A percentile compares a stretch with the other conserved stretches of the same genome.
Conservation (phyloP, 2,113 vertebrate species). For the Ceratotherium simum region DNA sequence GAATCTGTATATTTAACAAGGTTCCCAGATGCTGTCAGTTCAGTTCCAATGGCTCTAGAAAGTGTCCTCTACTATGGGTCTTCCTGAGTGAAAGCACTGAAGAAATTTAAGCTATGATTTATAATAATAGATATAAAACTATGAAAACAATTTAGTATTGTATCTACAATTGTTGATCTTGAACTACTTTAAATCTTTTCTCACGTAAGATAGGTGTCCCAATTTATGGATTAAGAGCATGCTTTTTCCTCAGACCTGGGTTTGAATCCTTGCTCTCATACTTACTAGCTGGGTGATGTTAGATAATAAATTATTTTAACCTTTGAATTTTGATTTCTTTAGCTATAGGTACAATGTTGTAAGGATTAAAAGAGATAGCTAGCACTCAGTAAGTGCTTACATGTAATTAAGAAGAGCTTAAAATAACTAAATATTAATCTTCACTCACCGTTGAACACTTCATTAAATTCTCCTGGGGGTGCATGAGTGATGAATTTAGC, state of each 20-base stretch:
- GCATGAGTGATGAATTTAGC: conserved; percentile 96
- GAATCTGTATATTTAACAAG: conserved; percentile 42
- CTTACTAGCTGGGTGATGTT: neutral
- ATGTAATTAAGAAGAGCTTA: conserved; percentile 33
- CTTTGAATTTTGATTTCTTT: conserved; percentile 49
- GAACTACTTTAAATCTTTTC: conserved; percentile 33
- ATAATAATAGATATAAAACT: neutral
- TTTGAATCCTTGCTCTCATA: conserved; percentile 47
- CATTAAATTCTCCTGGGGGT: conserved; percentile 98
- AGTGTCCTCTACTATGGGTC: neutral
- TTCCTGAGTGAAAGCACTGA: conserved; percentile 41
- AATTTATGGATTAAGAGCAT: conserved; percentile 2
- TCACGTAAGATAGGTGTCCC: neutral
- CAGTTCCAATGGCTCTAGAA: neutral
- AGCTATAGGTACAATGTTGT: neutral
- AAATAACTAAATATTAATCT: conserved; percentile 24
- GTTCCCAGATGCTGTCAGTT: neutral
- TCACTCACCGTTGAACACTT: conserved; percentile 97
- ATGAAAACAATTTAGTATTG: neutral
- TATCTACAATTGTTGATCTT: neutral
- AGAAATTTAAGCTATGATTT: conserved; percentile 51
- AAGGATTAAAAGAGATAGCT: neutral
- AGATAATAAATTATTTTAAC: conserved; percentile 41
- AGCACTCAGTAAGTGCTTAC: neutral
- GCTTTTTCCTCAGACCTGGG: conserved; percentile 26